These are phyloP conservation scores for Spinibarbus caldwelli DNA, from an alignment of 2,797 vertebrate genomes.

Conservation along the genomic window DNA sequence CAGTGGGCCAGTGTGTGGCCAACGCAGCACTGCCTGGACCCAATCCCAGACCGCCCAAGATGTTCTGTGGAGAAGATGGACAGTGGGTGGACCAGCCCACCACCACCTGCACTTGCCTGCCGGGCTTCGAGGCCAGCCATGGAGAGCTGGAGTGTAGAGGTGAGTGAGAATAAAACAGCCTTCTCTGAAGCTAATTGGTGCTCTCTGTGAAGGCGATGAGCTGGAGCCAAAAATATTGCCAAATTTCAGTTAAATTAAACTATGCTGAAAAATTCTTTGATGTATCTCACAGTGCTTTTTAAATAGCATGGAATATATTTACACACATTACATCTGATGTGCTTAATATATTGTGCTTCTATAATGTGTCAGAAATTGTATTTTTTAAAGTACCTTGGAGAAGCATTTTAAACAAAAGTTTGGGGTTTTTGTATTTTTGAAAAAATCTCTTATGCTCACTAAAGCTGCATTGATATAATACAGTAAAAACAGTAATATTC, in stretches of 20 bases:
- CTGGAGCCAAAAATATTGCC: neutral
- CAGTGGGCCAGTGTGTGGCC: constrained; percentile 83
- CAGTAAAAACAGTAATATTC: neutral
- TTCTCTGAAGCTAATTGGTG: neutral
- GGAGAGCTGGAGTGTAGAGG: constrained; percentile 82
- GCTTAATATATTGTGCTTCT: neutral
- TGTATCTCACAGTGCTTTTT: neutral
- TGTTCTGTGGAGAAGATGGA: constrained; percentile 89
- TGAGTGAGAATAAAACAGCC: constrained; percentile 63
- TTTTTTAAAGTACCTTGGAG: neutral
- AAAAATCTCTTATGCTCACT: neutral
- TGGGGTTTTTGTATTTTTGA: neutral
- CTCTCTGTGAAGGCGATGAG: neutral
- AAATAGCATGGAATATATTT: neutral
- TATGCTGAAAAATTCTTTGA: neutral
- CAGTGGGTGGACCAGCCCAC: constrained; percentile 89
- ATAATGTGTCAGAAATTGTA: neutral
- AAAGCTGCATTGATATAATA: neutral
- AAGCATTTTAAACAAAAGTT: neutral
- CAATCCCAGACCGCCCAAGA: constrained; percentile 78
- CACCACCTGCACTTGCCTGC: constrained; percentile 80
- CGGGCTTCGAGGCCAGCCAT: constrained; percentile 78
- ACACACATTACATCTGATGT: neutral
- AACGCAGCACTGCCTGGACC: constrained; percentile 75
- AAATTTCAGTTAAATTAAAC: neutral